Evolutionary conservation across 1,140 invertebrate species (phyloP), one percentile per base, ranked within the genome.

Genomic region (Artemia franciscana): DNA sequence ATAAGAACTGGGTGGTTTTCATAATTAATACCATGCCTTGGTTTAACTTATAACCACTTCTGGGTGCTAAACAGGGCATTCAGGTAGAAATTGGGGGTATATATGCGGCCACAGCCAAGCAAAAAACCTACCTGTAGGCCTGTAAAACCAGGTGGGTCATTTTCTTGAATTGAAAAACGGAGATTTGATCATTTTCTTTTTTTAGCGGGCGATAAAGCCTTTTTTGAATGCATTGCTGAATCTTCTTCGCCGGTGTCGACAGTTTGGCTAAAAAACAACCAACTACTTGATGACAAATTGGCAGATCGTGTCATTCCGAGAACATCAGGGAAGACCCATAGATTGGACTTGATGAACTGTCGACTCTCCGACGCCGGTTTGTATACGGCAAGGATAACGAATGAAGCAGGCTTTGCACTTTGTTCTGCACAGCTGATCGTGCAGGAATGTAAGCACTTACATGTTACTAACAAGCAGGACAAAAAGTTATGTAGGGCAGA

Each of bases 181-280:
- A 9, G 24, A 5, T n/a, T n/a, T 12, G 9, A 51, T 51, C 39
- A 51, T 63, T 63, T 63, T 24, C 30, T 67, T 66, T 62, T 67
- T 65, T 39, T 75, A 88, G 90, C 87, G 71, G 90, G 90, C 59
- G 87, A 92, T 69, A 84, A 80, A 66, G 86, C 86, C 12, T 73
- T 77, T 59, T 91, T 96, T 71, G 86, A 88, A 72, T 88, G 88
- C 69, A 78, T 83, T 65, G 78, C 91, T 51, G 74, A 77, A 28
- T 72, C 72, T 18, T 65, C 71, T 30, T 70, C 75, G 0, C 72
- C 74, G 3, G 71, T 75, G 3, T 74, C 76, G 24, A 79, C 94
- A 59, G 84, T 82, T 30, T 96, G 91, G 91, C 72, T 92, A 60
- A 92, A 91, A 71, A 86, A 91, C 71, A 92, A 91, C 71, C 82